These are phyloP conservation scores for Pinna nobilis DNA, from an alignment of 1,140 invertebrate genomes.

Conservation along the genomic window DNA sequence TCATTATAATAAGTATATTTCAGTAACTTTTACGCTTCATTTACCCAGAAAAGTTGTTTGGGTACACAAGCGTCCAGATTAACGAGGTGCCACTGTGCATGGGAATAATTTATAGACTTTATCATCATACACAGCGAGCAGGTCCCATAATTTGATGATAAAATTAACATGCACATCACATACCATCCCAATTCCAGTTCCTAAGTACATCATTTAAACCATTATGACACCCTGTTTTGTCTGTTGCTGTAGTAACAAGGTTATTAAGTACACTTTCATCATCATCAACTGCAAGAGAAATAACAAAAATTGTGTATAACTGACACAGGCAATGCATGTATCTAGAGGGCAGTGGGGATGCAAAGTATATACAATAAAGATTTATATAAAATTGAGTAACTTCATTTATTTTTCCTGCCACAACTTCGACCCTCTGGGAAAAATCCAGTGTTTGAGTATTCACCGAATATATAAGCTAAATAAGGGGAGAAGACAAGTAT, in stretches of 20 bases:
- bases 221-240: slow-evolving; percentile 3
- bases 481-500: too few relatives aligned
- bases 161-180: too few relatives aligned
- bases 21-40: too few relatives aligned
- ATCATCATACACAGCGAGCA: too few relatives aligned
- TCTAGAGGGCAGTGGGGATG: not conserved
- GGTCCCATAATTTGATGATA: too few relatives aligned
- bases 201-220: slow-evolving; percentile 8
- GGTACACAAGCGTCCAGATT: too few relatives aligned
- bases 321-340: not conserved
- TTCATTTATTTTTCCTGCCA: not conserved
- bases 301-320: not conserved
- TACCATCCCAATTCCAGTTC: slow-evolving; percentile 31
- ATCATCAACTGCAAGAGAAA: slow-evolving; percentile 19
- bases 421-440: too few relatives aligned
- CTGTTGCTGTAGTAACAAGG: slow-evolving; percentile 18
- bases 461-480: not conserved
- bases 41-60: too few relatives aligned
- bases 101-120: too few relatives aligned
- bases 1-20: too few relatives aligned
- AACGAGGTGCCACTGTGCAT: too few relatives aligned
- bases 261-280: slow-evolving; percentile 25
- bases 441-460: not conserved
- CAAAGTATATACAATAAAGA: not conserved
- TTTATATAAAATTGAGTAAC: not conserved